phyloP scores from a whole-genome alignment of 2,113 vertebrate species.

The Toxotes chatareus region DNA sequence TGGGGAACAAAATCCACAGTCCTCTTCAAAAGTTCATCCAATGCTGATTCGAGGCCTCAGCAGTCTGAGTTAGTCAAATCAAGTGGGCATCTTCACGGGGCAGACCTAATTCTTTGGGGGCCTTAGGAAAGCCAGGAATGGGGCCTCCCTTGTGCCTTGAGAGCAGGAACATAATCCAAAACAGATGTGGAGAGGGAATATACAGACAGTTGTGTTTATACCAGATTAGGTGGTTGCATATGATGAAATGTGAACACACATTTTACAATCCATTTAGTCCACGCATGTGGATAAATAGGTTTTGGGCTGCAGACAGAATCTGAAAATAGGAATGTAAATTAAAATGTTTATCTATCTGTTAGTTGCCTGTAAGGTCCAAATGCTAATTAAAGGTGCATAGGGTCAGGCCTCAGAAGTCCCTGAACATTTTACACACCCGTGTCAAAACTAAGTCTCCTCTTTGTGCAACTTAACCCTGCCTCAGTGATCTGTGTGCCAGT shows the following conservation, averaged over 20 bases:
- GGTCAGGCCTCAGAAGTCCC: constrained; percentile 28
- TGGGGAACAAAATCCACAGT: too few species aligned
- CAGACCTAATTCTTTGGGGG: not conserved
- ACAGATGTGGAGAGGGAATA: not conserved
- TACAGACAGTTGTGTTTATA: not conserved
- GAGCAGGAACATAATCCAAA: not conserved
- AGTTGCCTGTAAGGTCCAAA: not conserved
- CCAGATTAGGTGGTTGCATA: not conserved
- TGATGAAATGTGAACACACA: not conserved
- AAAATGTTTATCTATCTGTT: not conserved
- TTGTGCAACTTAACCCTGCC: constrained; percentile 14
- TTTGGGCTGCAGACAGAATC: not conserved
- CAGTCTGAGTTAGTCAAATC: too few species aligned
- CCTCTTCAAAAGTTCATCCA: too few species aligned
- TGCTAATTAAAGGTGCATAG: constrained; percentile 28
- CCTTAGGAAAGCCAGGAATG: not conserved
- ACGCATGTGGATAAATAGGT: not conserved
- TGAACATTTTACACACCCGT: constrained; percentile 35
- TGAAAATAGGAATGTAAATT: not conserved
- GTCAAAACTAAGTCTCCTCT: constrained; percentile 44
- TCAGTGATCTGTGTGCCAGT: not conserved
- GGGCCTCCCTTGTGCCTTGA: not conserved
- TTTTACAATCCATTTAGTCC: not conserved
- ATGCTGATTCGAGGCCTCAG: too few species aligned
- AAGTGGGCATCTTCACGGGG: not conserved